These are phyloP conservation scores for Paramisgurnus dabryanus DNA, from an alignment of 2,113 vertebrate genomes.

Conservation along the genomic window DNA sequence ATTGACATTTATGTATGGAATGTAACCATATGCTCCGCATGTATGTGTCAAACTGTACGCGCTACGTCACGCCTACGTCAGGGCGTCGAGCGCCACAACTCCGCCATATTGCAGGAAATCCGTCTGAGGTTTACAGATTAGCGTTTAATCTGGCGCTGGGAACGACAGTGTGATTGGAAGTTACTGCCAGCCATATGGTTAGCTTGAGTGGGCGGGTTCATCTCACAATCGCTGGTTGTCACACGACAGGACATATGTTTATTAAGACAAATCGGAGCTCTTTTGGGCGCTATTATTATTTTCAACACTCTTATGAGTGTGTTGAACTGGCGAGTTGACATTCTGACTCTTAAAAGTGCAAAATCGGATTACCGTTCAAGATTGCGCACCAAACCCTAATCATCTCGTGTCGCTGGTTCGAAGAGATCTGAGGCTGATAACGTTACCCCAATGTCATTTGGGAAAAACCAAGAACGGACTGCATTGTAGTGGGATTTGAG, in stretches of 20 bases:
- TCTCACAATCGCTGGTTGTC: slow-evolving; percentile 18
- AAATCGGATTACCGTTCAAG: slow-evolving; percentile 42
- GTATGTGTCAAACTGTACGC: slow-evolving; percentile 68
- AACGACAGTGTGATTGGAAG: slow-evolving; percentile 39
- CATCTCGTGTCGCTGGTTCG: slow-evolving; percentile 18
- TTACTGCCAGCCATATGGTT: slow-evolving; percentile 36
- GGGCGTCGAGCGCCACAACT: slow-evolving; percentile 48
- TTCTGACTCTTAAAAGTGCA: slow-evolving; percentile 49
- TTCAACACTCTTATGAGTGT: background rate
- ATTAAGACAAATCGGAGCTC: slow-evolving; percentile 4
- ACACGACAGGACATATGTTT: slow-evolving; percentile 42
- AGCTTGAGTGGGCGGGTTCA: slow-evolving; percentile 28
- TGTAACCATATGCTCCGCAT: slow-evolving; percentile 40
- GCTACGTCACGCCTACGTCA: slow-evolving; percentile 60
- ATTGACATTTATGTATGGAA: no score
- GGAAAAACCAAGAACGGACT: background rate
- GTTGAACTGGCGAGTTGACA: slow-evolving; percentile 22
- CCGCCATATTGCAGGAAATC: slow-evolving; percentile 79
- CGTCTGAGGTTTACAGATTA: slow-evolving; percentile 72
- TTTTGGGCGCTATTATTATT: slow-evolving; percentile 18
- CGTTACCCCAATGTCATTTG: slow-evolving; percentile 1
- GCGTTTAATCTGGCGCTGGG: slow-evolving; percentile 69
- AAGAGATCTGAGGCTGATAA: slow-evolving; percentile 21
- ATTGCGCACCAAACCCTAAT: slow-evolving; percentile 32
- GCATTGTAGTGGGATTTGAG: background rate